Conservation (phyloP, 2,888 invertebrate species). For the Agriopis aurantiaria region DNA sequence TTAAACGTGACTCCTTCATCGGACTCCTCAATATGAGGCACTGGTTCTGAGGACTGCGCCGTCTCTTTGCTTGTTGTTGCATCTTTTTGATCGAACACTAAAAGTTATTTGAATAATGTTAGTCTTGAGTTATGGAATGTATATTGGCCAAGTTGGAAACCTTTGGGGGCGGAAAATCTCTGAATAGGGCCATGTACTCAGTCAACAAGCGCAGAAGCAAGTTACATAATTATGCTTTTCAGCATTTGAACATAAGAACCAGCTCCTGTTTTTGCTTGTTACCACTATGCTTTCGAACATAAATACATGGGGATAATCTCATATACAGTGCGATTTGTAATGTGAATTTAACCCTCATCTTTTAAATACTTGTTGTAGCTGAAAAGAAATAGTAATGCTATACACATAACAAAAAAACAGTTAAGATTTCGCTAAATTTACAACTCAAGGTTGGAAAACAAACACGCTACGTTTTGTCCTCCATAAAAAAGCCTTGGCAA, state of each 20-base stretch:
- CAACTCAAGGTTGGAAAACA: conserved; percentile 15
- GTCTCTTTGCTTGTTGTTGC: conserved; percentile 68
- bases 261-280: no score
- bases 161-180: no score
- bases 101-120: conserved; percentile 27
- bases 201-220: no score
- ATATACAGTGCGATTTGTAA: no score
- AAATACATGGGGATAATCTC: no score
- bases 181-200: no score
- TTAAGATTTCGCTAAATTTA: not conserved
- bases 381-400: not conserved
- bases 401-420: not conserved
- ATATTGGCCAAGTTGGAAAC: no score
- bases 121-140: not conserved
- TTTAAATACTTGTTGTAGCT: no score
- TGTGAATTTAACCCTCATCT: no score
- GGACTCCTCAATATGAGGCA: conserved; percentile 64
- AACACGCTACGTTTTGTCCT: conserved; percentile 10
- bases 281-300: no score
- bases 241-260: no score
- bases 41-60: conserved; percentile 59
- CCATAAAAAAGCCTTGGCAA: conserved; percentile 4
- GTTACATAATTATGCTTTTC: no score
- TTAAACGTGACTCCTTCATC: conserved; percentile 74
- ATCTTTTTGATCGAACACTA: conserved; percentile 75